Base-by-base conservation (phyloP, 2,113 vertebrate genomes). In the Mastomys natalensis region DNA sequence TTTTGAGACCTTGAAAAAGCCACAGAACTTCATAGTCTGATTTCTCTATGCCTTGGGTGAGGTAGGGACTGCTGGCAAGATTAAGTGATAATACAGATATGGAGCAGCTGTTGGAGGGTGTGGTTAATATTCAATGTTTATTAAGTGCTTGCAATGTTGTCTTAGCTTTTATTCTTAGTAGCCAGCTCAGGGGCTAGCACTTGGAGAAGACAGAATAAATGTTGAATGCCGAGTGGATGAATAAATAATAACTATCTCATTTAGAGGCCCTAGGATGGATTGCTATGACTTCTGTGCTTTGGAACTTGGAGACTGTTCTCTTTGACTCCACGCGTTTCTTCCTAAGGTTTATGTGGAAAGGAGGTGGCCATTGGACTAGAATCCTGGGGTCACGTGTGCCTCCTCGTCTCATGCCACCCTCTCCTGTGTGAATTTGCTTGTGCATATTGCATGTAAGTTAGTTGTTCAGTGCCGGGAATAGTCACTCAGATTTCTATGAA, bases 191-290 rank as follows among this genome's bases (percentile, higher is more conserved):
- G 43, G 34, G 31, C 45, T 91, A 84, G 68, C 74, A 48, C 29
- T 77, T 66, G 48, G 85, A 89, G 29, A 40, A 66, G 73, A 12
- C 72, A 66, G 51, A 89, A 77, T 85, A 76, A 90, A 72, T 84
- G 26, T 81, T 94, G 60, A 82, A 55, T 96, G 91, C 70, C 89
- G 60, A 72, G 13, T 78, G n/a, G 76, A 89, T 94, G 40, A 95
- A 81, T 90, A 85, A 76, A 88, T 93, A 74, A 62, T 96, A 48
- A 91, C 48, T 22, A 48, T 70, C 87, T 95, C 22, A 77, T 73
- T 94, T 89, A 90, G 93, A 64, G 17, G 53, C 55, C 55, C 64
- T 87, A 24, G 70, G 40, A 91, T 77, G 72, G 77, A 40, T 8
- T 64, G 19, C 74, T 45, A 0, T 76, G 76, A 4, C 34, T 66